Evolutionary conservation across 2,113 vertebrate genomes (phyloP).

Genomic region (Microcebus griseorufus): DNA sequence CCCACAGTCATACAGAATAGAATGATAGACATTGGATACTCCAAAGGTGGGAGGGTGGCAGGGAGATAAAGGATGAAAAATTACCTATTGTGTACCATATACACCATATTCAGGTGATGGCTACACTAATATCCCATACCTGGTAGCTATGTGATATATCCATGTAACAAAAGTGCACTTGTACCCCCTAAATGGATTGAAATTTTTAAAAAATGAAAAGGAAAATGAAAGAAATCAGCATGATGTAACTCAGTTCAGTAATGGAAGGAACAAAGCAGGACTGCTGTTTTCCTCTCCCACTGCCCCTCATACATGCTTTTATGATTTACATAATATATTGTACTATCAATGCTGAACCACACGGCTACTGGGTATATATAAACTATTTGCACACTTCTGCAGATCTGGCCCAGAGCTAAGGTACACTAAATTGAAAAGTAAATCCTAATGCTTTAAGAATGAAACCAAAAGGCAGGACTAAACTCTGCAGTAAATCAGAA

Average conservation of each 20-base stretch:
- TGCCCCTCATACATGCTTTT: slow-evolving; percentile 88
- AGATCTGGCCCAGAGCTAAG: slow-evolving; percentile 87
- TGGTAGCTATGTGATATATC: too few relatives aligned
- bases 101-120: too few relatives aligned
- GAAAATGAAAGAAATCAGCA: neutral
- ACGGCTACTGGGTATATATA: slow-evolving; percentile 92
- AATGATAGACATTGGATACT: too few relatives aligned
- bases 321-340: slow-evolving; percentile 93
- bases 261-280: neutral
- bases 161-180: too few relatives aligned
- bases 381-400: slow-evolving; percentile 92
- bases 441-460: slow-evolving; percentile 81
- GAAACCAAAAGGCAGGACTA: slow-evolving; percentile 72
- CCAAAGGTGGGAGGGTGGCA: too few relatives aligned
- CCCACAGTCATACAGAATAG: too few relatives aligned
- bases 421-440: slow-evolving; percentile 82
- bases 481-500: slow-evolving; percentile 53
- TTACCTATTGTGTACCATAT: too few relatives aligned
- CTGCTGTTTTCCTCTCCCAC: neutral
- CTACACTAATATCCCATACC: too few relatives aligned
- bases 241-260: neutral
- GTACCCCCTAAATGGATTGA: too few relatives aligned
- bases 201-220: neutral
- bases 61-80: too few relatives aligned
- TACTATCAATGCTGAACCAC: slow-evolving; percentile 89